Evolutionary conservation across 2,113 vertebrate genomes (phyloP).

Genomic region (Chlamydotis undulata): DNA sequence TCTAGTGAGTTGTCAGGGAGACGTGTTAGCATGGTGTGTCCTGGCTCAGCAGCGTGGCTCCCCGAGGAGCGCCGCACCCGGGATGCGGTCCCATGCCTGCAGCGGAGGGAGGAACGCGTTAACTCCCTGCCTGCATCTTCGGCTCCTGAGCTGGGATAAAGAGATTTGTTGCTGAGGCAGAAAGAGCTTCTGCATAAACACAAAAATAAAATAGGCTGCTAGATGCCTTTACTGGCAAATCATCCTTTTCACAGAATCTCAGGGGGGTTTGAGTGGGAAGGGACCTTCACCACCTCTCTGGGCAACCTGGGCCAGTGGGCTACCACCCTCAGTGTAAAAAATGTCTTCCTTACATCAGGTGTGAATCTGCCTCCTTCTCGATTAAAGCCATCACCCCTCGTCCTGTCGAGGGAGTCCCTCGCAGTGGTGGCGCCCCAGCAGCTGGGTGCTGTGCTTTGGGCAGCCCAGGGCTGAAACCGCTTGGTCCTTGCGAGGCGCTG

Average conservation of each 20-base stretch:
- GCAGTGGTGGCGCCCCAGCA: not conserved
- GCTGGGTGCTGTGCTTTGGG: not conserved
- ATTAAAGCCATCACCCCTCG: too few relatives aligned
- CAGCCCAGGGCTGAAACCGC: rapidly evolving
- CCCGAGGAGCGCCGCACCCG: not conserved
- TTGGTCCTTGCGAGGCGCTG: not conserved
- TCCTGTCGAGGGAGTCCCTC: not conserved
- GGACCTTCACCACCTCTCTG: too few relatives aligned
- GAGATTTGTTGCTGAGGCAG: not conserved
- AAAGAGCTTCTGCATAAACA: not conserved
- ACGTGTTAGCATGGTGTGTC: not conserved
- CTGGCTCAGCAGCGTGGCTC: not conserved
- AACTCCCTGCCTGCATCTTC: not conserved
- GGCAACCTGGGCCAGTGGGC: too few relatives aligned
- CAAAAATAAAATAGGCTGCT: not conserved
- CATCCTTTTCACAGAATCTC: not conserved
- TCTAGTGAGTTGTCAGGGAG: conserved; percentile 33
- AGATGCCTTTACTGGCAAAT: not conserved
- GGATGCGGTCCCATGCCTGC: not conserved
- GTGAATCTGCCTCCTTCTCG: too few relatives aligned
- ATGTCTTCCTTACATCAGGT: too few relatives aligned
- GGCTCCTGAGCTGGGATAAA: not conserved
- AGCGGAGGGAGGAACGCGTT: not conserved
- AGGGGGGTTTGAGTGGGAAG: too few relatives aligned
- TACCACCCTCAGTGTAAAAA: too few relatives aligned